These are phyloP conservation scores for Lytechinus pictus DNA, from an alignment of 35 echinoderm and acorn worm genomes.

Conservation along the genomic window DNA sequence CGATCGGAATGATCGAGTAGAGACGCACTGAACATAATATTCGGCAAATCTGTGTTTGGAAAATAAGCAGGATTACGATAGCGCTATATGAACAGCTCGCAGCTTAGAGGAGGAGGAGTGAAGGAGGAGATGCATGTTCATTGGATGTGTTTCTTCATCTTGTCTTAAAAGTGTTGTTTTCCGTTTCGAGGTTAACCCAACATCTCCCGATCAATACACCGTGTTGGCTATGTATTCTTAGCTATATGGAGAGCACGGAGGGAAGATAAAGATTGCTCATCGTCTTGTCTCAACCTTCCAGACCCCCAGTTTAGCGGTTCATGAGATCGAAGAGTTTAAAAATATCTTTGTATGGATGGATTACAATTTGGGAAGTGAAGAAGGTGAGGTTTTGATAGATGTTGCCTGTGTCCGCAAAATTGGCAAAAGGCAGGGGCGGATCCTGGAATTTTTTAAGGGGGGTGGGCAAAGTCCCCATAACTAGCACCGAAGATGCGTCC, in stretches of 20 bases:
- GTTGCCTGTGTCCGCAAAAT: too few relatives aligned
- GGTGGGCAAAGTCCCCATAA: too few relatives aligned
- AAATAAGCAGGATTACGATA: too few relatives aligned
- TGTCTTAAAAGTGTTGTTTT: conserved; percentile 13
- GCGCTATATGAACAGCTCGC: not conserved
- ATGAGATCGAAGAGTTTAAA: too few relatives aligned
- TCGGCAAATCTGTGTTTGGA: too few relatives aligned
- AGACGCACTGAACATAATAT: not conserved
- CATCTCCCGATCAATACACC: conserved; percentile 1
- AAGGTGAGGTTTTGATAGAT: too few relatives aligned
- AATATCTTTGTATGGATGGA: too few relatives aligned
- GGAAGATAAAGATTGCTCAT: not conserved
- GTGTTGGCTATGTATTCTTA: not conserved
- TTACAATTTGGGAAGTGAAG: too few relatives aligned
- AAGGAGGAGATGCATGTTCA: not conserved
- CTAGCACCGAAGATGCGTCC: too few relatives aligned
- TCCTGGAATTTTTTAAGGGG: too few relatives aligned
- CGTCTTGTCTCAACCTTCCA: not conserved
- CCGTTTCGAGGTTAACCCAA: not conserved
- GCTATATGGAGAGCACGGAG: not conserved
- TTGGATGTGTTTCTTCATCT: not conserved
- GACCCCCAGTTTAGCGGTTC: not conserved
- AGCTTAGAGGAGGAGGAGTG: not conserved
- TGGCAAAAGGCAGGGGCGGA: too few relatives aligned
- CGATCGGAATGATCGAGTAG: not conserved